These are phyloP conservation scores for Calameuta pallipes DNA, from an alignment of 2,888 invertebrate genomes.

Conservation along the genomic window DNA sequence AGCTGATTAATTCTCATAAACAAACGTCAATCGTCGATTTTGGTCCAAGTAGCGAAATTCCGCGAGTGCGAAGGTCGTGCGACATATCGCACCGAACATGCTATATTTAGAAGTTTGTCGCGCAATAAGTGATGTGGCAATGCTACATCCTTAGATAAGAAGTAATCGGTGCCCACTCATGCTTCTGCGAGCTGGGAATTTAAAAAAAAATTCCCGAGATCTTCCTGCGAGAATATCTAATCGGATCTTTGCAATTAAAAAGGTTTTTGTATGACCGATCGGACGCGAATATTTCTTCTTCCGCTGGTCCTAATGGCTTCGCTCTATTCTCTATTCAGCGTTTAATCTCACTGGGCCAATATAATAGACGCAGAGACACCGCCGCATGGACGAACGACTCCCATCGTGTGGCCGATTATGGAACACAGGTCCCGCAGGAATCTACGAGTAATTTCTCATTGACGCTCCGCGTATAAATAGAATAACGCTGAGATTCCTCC, in stretches of 20 bases:
- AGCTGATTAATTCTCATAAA: background rate
- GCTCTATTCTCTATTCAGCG: background rate
- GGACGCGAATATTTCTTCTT: background rate
- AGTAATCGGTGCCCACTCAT: background rate
- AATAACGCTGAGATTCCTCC: slow-evolving; percentile 37
- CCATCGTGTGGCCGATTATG: background rate
- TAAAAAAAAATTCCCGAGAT: background rate
- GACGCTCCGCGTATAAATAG: slow-evolving; percentile 17
- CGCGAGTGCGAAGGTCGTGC: slow-evolving; percentile 37
- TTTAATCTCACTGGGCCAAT: background rate
- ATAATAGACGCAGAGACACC: background rate
- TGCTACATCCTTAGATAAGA: slow-evolving; percentile 1
- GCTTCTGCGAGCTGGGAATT: background rate
- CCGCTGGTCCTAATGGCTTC: background rate
- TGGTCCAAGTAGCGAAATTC: background rate
- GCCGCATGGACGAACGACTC: slow-evolving; percentile 12
- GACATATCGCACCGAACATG: slow-evolving; percentile 26
- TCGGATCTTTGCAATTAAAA: background rate
- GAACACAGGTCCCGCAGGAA: slow-evolving; percentile 15
- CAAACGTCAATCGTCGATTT: background rate
- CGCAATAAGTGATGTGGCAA: slow-evolving; percentile 20
- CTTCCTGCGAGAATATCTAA: background rate
- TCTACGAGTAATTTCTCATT: slow-evolving; percentile 25
- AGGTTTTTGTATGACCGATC: background rate
- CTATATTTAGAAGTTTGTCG: slow-evolving; percentile 46